Evolutionary conservation across 2,888 invertebrate genomes (phyloP).

Genomic region (Teleiodes luculella): DNA sequence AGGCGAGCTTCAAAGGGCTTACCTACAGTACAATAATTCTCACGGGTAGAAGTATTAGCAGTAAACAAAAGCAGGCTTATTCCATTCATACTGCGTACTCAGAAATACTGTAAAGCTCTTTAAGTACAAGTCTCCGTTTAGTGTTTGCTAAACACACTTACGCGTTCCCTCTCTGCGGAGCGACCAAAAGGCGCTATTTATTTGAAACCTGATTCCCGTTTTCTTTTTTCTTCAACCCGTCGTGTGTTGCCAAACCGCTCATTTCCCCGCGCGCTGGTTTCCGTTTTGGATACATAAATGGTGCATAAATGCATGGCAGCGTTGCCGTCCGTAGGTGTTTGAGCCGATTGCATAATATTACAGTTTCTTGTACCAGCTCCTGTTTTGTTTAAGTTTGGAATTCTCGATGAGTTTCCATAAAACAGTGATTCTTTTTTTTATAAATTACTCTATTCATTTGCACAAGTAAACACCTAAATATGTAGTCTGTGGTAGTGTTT

Average conservation of each 20-base stretch:
- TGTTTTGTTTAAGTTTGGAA: not conserved
- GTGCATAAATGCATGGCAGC: slow-evolving; percentile 13
- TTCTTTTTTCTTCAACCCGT: not conserved
- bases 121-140: not conserved
- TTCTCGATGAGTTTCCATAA: not conserved
- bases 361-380: slow-evolving; percentile 10
- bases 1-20: too few species aligned
- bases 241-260: slow-evolving; percentile 13
- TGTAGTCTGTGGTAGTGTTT: too few species aligned
- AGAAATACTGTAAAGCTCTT: not conserved
- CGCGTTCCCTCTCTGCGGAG: not conserved
- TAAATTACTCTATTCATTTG: too few species aligned
- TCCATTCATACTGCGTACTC: too few species aligned
- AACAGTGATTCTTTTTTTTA: not conserved
- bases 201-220: not conserved
- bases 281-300: slow-evolving; percentile 12
- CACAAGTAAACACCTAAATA: too few species aligned
- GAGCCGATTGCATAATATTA: slow-evolving; percentile 11
- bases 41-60: too few species aligned
- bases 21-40: too few species aligned
- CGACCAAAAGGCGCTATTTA: not conserved
- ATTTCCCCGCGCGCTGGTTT: slow-evolving; percentile 12
- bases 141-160: slow-evolving; percentile 8
- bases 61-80: too few species aligned
- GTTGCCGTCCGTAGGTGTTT: slow-evolving; percentile 7